Evolutionary conservation across 2,888 invertebrate species (phyloP), one percentile per base, ranked within the genome.

Genomic region (Dusona sp.): DNA sequence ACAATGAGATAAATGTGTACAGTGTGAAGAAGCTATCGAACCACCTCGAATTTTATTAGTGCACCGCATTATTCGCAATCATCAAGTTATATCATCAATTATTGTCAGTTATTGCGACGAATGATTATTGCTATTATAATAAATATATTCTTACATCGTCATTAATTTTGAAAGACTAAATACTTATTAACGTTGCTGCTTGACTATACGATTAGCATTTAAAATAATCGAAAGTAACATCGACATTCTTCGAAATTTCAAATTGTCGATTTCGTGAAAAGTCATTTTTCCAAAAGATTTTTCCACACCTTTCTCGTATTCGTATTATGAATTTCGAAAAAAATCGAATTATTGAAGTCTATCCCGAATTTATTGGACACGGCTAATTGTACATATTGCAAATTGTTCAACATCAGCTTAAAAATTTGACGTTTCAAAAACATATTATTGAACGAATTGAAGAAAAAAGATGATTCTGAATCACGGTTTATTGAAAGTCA

Each of bases 121-220:
- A 84, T 86, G 57, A 87, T 87, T 83, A 89, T 88, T 88, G 79
- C 83, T 78, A 86, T 83, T 87, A 88, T 89, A 89, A 90, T 88
- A 90, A 89, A 91, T 92, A 91, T 92, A 92, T 92, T 92, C 92
- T 92, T 92, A 90, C 90, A 91, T 91, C 91, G 91, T 90, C 84
- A 89, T 89, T 79, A 79, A 79, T 22, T 22, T 33, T 51, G 19
- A 38, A 61, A 51, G 29, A 48, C 29, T 73, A 29, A 51, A 57
- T 1, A 16, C 22, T 67, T 9, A 38, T 33, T 45, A 9, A 33
- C 33, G 48, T 48, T 6, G 16, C 25, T 22, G 4, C 38, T 22
- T 11, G 22, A 11, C 9, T 65, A 19, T 19, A 38, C 22, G 13
- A 42, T 68, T 11, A 22, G 22, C 13, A 22, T 42, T 13, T 42